These are phyloP conservation scores for Aplochiton taeniatus DNA, from an alignment of 2,797 vertebrate species.

Conservation along the genomic window DNA sequence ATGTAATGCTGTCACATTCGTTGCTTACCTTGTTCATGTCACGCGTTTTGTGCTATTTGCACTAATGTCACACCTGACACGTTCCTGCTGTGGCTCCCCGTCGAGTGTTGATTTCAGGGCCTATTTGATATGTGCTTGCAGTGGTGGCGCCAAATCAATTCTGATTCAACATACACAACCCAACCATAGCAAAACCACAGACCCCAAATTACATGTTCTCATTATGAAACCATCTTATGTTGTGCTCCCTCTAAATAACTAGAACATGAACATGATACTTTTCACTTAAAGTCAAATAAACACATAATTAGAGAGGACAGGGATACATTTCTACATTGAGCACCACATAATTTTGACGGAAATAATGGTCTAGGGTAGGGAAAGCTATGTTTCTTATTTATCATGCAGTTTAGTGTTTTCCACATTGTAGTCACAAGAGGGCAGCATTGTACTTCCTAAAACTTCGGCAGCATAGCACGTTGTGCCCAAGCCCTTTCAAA, in stretches of 20 bases:
- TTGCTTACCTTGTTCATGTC: constrained; percentile 44
- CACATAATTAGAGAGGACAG: too few relatives aligned
- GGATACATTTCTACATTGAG: too few relatives aligned
- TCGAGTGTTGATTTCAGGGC: constrained; percentile 59
- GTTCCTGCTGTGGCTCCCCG: constrained; percentile 12
- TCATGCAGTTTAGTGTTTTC: background rate
- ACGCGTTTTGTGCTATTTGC: constrained; percentile 34
- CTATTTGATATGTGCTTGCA: constrained; percentile 55
- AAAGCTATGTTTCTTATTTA: too few relatives aligned
- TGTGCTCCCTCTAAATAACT: background rate
- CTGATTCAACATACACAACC: constrained; percentile 11
- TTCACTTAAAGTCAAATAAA: too few relatives aligned
- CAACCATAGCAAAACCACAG: background rate
- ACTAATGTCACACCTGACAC: constrained; percentile 48
- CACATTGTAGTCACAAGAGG: constrained; percentile 47
- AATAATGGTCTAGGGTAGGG: too few relatives aligned
- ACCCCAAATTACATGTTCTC: background rate
- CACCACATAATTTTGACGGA: too few relatives aligned
- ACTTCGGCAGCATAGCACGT: too few relatives aligned
- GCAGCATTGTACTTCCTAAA: constrained; percentile 45
- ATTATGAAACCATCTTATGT: background rate
- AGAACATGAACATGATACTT: constrained; percentile 1
- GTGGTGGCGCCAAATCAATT: constrained; percentile 40
- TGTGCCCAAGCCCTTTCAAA: too few relatives aligned
- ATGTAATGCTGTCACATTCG: background rate